Percentiles rank a stretch among this genome's conserved stretches.
Evolutionary conservation across 2,797 vertebrate genomes (phyloP).

Genomic region (Phalanger gymnotis): DNA sequence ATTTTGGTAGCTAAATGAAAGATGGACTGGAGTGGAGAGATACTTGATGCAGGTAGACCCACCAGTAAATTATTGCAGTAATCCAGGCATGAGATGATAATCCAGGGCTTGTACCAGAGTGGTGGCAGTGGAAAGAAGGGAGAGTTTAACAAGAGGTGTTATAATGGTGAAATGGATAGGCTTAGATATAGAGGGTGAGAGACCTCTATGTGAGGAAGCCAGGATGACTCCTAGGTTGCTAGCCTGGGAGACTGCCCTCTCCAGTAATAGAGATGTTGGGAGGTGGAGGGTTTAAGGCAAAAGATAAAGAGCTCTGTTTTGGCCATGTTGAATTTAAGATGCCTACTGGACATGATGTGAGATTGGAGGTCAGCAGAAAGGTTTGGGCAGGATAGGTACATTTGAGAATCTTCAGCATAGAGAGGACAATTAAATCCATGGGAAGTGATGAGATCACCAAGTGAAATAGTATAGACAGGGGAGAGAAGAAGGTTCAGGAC

Average conservation of each 20-base stretch:
- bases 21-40: no score
- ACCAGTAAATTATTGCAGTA: no score
- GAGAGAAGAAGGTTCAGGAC: not conserved
- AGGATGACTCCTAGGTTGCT: no score
- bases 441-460: not conserved
- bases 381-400: not conserved
- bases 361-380: not conserved
- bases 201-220: no score
- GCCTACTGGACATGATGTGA: not conserved
- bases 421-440: not conserved
- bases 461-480: not conserved
- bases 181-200: not conserved
- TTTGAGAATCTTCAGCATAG: not conserved
- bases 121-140: not conserved
- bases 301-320: not conserved
- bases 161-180: conserved; percentile 10
- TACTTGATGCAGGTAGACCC: no score
- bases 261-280: not conserved
- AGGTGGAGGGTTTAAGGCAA: not conserved
- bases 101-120: not conserved
- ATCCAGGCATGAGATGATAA: no score
- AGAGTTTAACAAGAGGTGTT: not conserved
- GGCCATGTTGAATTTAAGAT: not conserved
- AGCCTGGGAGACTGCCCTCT: no score
- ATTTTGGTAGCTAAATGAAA: no score